These are phyloP conservation scores for Australoheros scitulus DNA, from an alignment of 2,113 vertebrate species.

Conservation along the genomic window DNA sequence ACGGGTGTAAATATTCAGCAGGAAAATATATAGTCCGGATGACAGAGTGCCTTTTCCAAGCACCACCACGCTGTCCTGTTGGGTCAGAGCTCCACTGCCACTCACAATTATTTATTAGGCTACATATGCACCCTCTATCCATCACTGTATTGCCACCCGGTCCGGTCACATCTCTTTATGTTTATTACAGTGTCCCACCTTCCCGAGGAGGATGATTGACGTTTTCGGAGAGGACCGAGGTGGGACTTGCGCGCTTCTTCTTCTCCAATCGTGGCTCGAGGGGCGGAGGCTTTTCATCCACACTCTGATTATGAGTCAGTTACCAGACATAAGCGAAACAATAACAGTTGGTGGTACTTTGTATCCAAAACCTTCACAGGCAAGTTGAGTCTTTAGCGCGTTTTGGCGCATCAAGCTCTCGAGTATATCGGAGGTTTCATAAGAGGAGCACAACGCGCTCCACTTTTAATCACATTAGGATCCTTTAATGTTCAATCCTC, in stretches of 20 bases:
- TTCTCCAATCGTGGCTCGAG: conserved; percentile 76
- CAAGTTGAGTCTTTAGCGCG: conserved; percentile 51
- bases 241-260: conserved; percentile 72
- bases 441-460: conserved; percentile 47
- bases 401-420: conserved; percentile 50
- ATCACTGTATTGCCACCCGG: conserved; percentile 79
- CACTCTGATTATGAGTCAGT: conserved; percentile 84
- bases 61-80: conserved; percentile 63
- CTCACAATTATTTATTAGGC: conserved; percentile 82
- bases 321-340: conserved; percentile 85
- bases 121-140: conserved; percentile 82
- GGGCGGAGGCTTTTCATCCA: conserved; percentile 76
- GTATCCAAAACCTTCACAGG: conserved; percentile 59
- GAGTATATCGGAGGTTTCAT: conserved; percentile 46
- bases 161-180: conserved; percentile 82
- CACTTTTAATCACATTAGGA: conserved; percentile 78
- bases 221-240: conserved; percentile 71
- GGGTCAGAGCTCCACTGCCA: conserved; percentile 74
- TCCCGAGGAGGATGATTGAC: conserved; percentile 79
- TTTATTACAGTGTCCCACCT: conserved; percentile 81
- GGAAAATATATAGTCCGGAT: conserved; percentile 68
- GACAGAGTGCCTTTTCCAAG: conserved; percentile 69
- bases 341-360: conserved; percentile 79
- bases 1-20: conserved; percentile 74
- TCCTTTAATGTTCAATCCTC: conserved; percentile 69